These are phyloP conservation scores for Ornithoptera priamus DNA, from an alignment of 2,888 invertebrate species.

Conservation along the genomic window DNA sequence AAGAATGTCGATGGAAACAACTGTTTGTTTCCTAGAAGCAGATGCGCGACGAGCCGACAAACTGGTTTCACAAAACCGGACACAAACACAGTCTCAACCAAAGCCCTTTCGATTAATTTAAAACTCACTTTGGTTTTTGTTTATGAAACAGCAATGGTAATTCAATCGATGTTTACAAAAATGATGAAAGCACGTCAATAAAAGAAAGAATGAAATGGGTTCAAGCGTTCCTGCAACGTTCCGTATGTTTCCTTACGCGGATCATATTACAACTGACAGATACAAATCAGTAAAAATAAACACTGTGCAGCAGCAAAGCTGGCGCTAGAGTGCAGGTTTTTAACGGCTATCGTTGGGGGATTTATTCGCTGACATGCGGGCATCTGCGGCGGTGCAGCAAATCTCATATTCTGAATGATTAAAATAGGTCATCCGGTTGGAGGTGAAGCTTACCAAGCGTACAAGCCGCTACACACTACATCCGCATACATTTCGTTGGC, in stretches of 20 bases:
- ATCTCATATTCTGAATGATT: conserved; percentile 46
- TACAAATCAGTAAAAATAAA: conserved; percentile 22
- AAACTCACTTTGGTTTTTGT: conserved; percentile 48
- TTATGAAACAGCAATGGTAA: conserved; percentile 46
- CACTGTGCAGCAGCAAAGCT: conserved; percentile 36
- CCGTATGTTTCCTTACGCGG: conserved; percentile 16
- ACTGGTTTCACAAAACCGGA: conserved; percentile 68
- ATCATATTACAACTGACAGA: conserved; percentile 19
- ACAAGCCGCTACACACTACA: conserved; percentile 38
- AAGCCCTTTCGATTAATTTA: conserved; percentile 62
- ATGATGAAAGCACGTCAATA: conserved; percentile 32
- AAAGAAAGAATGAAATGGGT: conserved; percentile 38
- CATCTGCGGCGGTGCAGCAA: conserved; percentile 39
- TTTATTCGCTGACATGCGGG: conserved; percentile 25
- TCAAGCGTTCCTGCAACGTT: conserved; percentile 43
- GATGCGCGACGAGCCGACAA: conserved; percentile 65
- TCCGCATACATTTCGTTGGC: conserved; percentile 44
- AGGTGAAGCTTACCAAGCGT: conserved; percentile 41
- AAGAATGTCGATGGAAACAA: conserved; percentile 72
- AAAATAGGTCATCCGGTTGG: conserved; percentile 56
- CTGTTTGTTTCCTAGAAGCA: conserved; percentile 73
- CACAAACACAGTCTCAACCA: conserved; percentile 66
- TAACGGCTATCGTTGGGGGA: conserved; percentile 35
- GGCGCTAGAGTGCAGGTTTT: conserved; percentile 46
- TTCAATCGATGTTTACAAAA: conserved; percentile 45